phyloP scores from a whole-genome alignment of 2,888 invertebrate genomes.

The Lordiphosa andalusiaca region DNA sequence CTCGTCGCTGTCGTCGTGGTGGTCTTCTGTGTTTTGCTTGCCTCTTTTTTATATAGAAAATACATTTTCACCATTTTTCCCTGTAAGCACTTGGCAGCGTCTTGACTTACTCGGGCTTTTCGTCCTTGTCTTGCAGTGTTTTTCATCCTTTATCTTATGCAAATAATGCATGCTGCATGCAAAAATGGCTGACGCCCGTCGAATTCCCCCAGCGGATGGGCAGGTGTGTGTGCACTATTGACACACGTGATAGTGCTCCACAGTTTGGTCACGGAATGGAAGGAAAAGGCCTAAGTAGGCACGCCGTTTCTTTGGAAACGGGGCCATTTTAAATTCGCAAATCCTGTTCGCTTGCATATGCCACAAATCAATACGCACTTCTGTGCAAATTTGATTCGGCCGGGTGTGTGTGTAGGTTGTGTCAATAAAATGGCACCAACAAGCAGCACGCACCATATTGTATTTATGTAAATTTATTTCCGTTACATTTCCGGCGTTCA shows the following conservation, averaged over 20 bases:
- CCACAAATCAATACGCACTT: conserved; percentile 65
- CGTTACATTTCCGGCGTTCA: conserved; percentile 75
- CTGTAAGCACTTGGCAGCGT: conserved; percentile 39
- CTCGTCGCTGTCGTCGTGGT: conserved; percentile 30
- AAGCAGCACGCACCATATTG: conserved; percentile 74
- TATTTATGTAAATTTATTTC: conserved; percentile 76
- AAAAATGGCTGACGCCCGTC: conserved; percentile 32
- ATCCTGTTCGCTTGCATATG: conserved; percentile 39
- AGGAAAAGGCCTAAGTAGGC: conserved; percentile 25
- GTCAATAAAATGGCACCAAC: conserved; percentile 70
- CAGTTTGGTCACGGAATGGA: conserved; percentile 66
- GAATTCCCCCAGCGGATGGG: conserved; percentile 34
- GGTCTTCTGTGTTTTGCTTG: conserved; percentile 41
- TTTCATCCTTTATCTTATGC: conserved; percentile 65
- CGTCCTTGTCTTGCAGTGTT: conserved; percentile 15
- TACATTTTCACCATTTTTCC: conserved; percentile 56
- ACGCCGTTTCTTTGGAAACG: conserved; percentile 14
- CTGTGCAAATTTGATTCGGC: conserved; percentile 44
- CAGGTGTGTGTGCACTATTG: conserved; percentile 44
- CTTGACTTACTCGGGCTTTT: conserved; percentile 15
- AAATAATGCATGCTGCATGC: conserved; percentile 67
- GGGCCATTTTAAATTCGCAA: conserved; percentile 29
- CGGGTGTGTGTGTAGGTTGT: conserved; percentile 38
- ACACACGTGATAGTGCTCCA: conserved; percentile 56
- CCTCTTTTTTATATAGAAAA: conserved; percentile 59